These are phyloP conservation scores for Apantesis nais DNA, from an alignment of 2,888 invertebrate species.

Conservation along the genomic window DNA sequence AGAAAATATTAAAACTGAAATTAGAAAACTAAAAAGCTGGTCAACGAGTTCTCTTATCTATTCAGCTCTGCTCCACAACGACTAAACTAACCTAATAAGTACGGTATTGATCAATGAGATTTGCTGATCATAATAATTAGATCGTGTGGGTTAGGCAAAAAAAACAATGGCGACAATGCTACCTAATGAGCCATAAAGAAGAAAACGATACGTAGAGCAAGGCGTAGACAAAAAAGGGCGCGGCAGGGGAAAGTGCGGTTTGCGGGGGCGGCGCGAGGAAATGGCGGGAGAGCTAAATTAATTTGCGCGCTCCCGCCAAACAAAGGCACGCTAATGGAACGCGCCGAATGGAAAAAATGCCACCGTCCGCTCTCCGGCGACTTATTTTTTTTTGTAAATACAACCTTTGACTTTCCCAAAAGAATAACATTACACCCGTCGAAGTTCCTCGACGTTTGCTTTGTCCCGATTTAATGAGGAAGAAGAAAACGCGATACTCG, in stretches of 20 bases:
- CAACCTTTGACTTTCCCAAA: slow-evolving; percentile 85
- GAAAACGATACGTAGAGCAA: slow-evolving; percentile 86
- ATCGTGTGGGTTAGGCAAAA: slow-evolving; percentile 76
- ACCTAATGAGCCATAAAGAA: slow-evolving; percentile 86
- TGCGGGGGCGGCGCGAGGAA: slow-evolving; percentile 75
- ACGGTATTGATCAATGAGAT: slow-evolving; percentile 58
- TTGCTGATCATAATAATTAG: slow-evolving; percentile 82
- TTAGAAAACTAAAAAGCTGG: background rate
- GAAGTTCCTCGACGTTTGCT: slow-evolving; percentile 73
- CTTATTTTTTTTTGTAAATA: slow-evolving; percentile 82
- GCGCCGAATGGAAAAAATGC: slow-evolving; percentile 86
- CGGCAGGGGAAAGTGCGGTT: slow-evolving; percentile 67
- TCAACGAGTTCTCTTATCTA: background rate
- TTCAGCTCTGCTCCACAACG: slow-evolving; percentile 9
- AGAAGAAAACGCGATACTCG: slow-evolving; percentile 72
- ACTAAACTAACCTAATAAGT: slow-evolving; percentile 42
- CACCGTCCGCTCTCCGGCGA: slow-evolving; percentile 84
- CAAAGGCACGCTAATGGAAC: slow-evolving; percentile 86
- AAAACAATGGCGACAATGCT: slow-evolving; percentile 85
- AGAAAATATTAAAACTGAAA: background rate
- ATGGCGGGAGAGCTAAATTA: slow-evolving; percentile 86
- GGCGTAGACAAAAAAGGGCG: slow-evolving; percentile 85
- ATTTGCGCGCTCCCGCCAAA: slow-evolving; percentile 86
- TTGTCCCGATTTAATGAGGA: slow-evolving; percentile 80
- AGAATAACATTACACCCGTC: slow-evolving; percentile 84